Base-by-base conservation (phyloP, 2,113 vertebrate genomes). In the Notechis scutatus region DNA sequence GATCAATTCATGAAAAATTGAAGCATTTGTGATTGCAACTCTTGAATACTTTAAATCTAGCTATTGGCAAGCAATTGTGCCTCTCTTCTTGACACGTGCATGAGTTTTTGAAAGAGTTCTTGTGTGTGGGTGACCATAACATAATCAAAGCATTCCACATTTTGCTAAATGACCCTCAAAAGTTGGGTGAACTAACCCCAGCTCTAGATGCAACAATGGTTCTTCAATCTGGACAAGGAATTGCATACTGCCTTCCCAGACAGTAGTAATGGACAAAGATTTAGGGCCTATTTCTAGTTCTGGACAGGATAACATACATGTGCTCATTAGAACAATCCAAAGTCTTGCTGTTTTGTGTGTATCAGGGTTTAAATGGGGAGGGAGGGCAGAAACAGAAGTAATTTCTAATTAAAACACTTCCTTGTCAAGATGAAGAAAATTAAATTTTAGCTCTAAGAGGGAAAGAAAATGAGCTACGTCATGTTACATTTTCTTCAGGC, bases 341-440 rank as follows among this genome's bases (percentile, higher is more conserved):
- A 86, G 94, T 23, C 61, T 93, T 55, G 88, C 92, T 93, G 69
- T 20, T 15, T 87, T 52, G 3, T 26, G 69, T 24, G n/a, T 3
- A 7, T 47, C 69, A 5, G 39, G 39, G 42, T 1, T 29, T 20
- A 14, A 47, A 20, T 10, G 23, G 29, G 21, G 21, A 50, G 26
- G 50, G 93, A 96, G 95, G 94, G 89, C 85, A 93, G 95, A 97
- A 96, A 96, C 92, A 95, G 93, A 97, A 97, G 94, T 97, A 96
- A 95, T 96, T 97, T 97, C 95, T 95, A 97, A 97, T 97, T 97
- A 97, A 97, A 97, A 97, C 95, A 96, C 95, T 95, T 96, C 90
- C 91, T 94, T 94, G 93, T 96, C 93, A 95, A 94, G 95, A 95
- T 93, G 95, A 95, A 90, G 94, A 95, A 96, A 97, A 97, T 97